Evolutionary conservation across 2,113 vertebrate genomes (phyloP).

Genomic region (Entelurus aequoreus): DNA sequence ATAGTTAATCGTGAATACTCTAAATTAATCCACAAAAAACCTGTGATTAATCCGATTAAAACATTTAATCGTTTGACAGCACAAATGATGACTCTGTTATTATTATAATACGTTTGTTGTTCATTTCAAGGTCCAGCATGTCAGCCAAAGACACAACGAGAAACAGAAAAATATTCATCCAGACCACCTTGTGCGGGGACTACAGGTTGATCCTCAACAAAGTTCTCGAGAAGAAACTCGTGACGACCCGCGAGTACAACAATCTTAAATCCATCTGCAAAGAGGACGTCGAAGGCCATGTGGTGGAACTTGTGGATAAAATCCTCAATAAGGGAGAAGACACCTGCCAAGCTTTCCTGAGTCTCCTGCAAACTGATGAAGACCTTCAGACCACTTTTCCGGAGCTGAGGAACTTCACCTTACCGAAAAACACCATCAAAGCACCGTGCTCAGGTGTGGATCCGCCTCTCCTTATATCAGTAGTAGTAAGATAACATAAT

Average conservation of each 20-base stretch:
- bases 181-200: conserved; percentile 22
- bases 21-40: no score
- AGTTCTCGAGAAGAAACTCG: conserved; percentile 6
- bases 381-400: conserved; percentile 27
- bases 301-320: conserved; percentile 53
- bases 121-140: conserved; percentile 40
- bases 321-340: conserved; percentile 55
- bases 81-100: no score
- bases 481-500: no score
- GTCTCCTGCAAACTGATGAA: conserved; percentile 41
- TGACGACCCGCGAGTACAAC: conserved; percentile 45
- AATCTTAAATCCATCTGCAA: conserved; percentile 44
- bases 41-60: no score
- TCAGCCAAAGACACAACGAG: conserved; percentile 19
- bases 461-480: background rate
- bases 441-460: background rate
- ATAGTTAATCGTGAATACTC: no score
- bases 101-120: background rate
- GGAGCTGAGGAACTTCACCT: background rate
- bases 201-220: conserved; percentile 38
- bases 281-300: conserved; percentile 2
- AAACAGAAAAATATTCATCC: conserved; percentile 37
- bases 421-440: background rate
- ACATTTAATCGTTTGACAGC: no score
- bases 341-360: conserved; percentile 35